Evolutionary conservation across 1,140 invertebrate genomes (phyloP), one percentile per base, ranked within the genome.

Genomic region (Lucilia cuprina): DNA sequence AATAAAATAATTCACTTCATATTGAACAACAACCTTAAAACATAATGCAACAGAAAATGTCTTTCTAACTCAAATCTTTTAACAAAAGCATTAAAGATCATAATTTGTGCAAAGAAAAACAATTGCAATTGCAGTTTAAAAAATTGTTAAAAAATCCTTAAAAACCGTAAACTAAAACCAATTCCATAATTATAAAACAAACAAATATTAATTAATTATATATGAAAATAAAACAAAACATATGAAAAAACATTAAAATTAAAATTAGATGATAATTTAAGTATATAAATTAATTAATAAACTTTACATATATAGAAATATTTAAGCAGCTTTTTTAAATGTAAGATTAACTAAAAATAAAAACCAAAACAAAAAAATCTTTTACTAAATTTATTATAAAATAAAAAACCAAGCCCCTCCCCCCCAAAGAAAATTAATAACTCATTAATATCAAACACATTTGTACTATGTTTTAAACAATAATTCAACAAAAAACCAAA

Each of bases 141-240:
- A 70, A 70, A 70, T 70, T 34, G 55, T 74, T 74, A 74, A 50
- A 60, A 34, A 55, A 78, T 14, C 17, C 19, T 21, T 14, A 86
- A 84, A 85, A 89, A 83, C 82, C 85, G 85, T 85, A 88, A 83
- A 85, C 83, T 83, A 84, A 83, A 83, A 65, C 41, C 34, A 85
- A 84, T 77, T 86, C 82, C 14, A 74, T 75, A 49, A 75, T 13
- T 21, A 77, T 41, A 83, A 30, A 30, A 1, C 25, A 30, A 30
- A 30, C 1, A 50, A 49, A 41, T 30, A 83, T 70, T 41, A 41
- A 50, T 70, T 10, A 84, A 80, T n/a, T 82, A 82, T 47, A 65
- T 34, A 74, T 50, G 60, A 55, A 49, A 74, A 74, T 25, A 49
- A 21, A 30, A 30, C 25, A 30, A 30, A 30, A 30, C 25, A 30